phyloP scores from a whole-genome alignment of 2,113 vertebrate genomes.

The Girardinichthys multiradiatus region DNA sequence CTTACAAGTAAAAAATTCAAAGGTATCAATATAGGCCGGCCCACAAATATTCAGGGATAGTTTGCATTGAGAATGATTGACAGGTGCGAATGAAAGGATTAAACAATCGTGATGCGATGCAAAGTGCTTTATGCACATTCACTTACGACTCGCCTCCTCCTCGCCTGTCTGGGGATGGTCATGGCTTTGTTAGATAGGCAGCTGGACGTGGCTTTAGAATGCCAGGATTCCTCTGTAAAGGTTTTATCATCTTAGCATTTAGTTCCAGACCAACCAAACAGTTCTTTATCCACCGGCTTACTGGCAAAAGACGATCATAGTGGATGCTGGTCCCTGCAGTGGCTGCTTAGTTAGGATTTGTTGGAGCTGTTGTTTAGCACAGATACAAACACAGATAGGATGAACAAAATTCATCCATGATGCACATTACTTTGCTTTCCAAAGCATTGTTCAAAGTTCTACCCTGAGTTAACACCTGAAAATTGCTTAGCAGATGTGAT shows the following conservation, averaged over 20 bases:
- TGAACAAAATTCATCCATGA: constrained; percentile 12
- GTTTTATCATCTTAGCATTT: constrained; percentile 34
- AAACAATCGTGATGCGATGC: constrained; percentile 66
- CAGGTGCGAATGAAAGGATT: constrained; percentile 65
- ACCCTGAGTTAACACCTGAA: constrained; percentile 8
- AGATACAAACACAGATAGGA: neutral
- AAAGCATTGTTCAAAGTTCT: neutral
- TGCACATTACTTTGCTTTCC: neutral
- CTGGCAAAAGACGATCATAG: neutral
- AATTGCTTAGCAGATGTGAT: constrained; percentile 24
- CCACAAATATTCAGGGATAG: constrained; percentile 64
- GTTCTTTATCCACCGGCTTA: neutral
- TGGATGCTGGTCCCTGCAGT: neutral
- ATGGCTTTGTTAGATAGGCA: constrained; percentile 44
- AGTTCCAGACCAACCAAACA: constrained; percentile 28
- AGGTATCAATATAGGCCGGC: constrained; percentile 49
- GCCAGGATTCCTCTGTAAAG: constrained; percentile 34
- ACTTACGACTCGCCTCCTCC: constrained; percentile 50
- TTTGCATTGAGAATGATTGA: constrained; percentile 64
- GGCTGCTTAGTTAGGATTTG: neutral
- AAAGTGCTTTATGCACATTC: constrained; percentile 67
- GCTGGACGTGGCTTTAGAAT: constrained; percentile 44
- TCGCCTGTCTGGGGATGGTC: constrained; percentile 29
- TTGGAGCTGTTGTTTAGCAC: neutral
- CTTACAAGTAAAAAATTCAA: constrained; percentile 50